Evolutionary conservation across 2,113 vertebrate genomes (phyloP), one percentile per base, ranked within the genome.

Genomic region (Carassius auratus): DNA sequence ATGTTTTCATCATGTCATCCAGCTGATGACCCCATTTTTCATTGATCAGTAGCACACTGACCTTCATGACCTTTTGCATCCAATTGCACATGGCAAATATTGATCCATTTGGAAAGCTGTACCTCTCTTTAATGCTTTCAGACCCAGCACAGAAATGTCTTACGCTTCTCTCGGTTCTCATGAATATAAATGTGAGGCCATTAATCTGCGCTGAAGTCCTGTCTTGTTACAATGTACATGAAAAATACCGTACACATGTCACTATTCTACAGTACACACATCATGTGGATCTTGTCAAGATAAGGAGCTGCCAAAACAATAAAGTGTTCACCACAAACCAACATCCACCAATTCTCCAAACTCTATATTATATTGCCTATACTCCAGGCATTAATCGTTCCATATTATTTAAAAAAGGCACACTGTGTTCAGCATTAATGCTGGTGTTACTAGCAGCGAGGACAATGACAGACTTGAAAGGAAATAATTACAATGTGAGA

Each of bases 81-180:
- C 61, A 50, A 77, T 26, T 66, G 85, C 13, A 75, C 78, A 85
- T 77, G 81, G 71, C 62, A 80, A 38, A 83, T 86, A 91, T 91
- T 79, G 90, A 93, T 91, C 52, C 45, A n/a, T 81, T 57, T 83
- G 62, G 62, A 80, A 52, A 36, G 74, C 69, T 87, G 66, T 57
- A 26, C 42, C 77, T 55, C 42, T 84, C 17, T 66, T 76, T 73
- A 73, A 52, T 83, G 59, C 76, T 42, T 36, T 45, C 66, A 48
- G 19, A 50, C 36, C 19, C 64, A 23, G 84, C 71, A 52, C 48
- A 84, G 76, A 57, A 45, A 87, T 76, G 76, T 62, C 33, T 57
- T 62, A 42, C 71, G 68, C 30, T 8, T 42, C 64, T 52, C 19
- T 78, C 52, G 17, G 52, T 50, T 85, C 62, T 84, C 66, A 14